These are phyloP conservation scores for Anthophora plumipes DNA, from an alignment of 2,888 invertebrate genomes.

Conservation along the genomic window DNA sequence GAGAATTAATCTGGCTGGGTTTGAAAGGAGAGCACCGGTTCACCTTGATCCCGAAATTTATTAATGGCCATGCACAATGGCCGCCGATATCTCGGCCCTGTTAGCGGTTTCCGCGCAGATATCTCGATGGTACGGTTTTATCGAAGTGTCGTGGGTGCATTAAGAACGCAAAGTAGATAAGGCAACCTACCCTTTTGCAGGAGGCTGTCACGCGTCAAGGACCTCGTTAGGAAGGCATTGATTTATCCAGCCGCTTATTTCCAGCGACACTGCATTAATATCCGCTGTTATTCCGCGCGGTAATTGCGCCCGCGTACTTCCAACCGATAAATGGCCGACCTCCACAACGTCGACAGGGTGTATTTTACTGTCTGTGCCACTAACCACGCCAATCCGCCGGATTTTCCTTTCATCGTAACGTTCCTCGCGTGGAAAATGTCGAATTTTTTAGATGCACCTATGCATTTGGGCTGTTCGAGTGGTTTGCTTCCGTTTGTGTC, in stretches of 20 bases:
- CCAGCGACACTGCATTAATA: conserved; percentile 54
- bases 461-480: too few species aligned
- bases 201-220: conserved; percentile 41
- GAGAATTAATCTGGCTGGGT: conserved; percentile 54
- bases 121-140: conserved; percentile 37
- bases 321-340: conserved; percentile 25
- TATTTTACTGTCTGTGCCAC: conserved; percentile 18
- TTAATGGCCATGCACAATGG: conserved; percentile 57
- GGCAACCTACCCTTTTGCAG: conserved; percentile 11
- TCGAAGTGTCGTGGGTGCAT: conserved; percentile 48
- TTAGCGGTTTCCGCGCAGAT: conserved; percentile 29
- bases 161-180: conserved; percentile 25
- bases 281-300: conserved; percentile 26
- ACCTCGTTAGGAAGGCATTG: conserved; percentile 51
- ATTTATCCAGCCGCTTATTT: conserved; percentile 53
- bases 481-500: too few species aligned
- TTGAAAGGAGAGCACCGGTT: conserved; percentile 60
- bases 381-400: neutral
- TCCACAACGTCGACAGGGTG: conserved; percentile 19
- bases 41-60: conserved; percentile 69
- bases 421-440: neutral
- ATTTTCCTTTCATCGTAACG: neutral
- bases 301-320: conserved; percentile 35
- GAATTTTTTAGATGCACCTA: too few species aligned
- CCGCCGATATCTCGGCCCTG: conserved; percentile 29